Evolutionary conservation across 2,797 vertebrate species (phyloP), one percentile per base, ranked within the genome.

Genomic region (Xerus rutilus): DNA sequence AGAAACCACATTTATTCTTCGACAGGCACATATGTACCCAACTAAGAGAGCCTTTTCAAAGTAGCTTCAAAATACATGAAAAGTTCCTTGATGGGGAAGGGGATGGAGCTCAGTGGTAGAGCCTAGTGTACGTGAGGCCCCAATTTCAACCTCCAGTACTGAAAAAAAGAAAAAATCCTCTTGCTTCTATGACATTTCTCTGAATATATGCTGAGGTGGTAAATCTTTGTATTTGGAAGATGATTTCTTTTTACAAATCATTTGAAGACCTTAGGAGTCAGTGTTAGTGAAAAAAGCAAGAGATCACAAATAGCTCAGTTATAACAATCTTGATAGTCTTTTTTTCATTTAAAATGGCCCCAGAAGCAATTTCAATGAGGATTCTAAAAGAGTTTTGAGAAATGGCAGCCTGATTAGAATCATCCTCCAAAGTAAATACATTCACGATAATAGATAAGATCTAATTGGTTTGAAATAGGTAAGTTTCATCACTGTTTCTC

Each of bases 141-240:
- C 88, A 54, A 45, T 82, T 65, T 82, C 57, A 87, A 88, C 64
- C 67, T 54, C 49, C 52, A 81, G 20, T 88, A 43, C 39, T 74
- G 43, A 62, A 28, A 76, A 49, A 18, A 13, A 76, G 54, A 84
- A 3, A 43, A 89, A 52, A 10, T 67, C 15, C 32, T 79, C 43
- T 89, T 76, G 45, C 4, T 32, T n/a, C 43, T 81, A n/a, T 43
- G 65, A 28, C 62, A 70, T 92, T 67, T 94, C 54, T 92, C 43
- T 32, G 17, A 57, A 47, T 78, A 13, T 74, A 49, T 62, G 81
- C 17, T 88, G 25, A 86, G 70, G 73, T 85, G 32, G 70, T 49
- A 78, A 93, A 87, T 87, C 62, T 92, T 86, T 79, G 7, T 79
- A 30, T 4, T 25, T 88, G 73, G 67, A 96, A 82, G 54, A 54